phyloP scores from a whole-genome alignment of 1,140 invertebrate genomes.

The Drosophila pruinosa region DNA sequence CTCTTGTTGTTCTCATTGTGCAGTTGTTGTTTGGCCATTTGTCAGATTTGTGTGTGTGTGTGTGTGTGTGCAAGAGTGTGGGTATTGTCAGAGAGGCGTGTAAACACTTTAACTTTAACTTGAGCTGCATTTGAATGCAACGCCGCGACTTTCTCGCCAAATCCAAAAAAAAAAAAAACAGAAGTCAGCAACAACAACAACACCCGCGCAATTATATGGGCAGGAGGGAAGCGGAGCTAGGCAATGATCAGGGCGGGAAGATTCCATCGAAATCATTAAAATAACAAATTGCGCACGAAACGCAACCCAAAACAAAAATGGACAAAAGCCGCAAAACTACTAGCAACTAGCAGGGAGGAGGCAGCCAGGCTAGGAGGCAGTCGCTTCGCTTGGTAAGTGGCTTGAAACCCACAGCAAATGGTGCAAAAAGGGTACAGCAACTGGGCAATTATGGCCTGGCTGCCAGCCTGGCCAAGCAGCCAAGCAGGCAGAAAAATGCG shows the following conservation, averaged over 20 bases:
- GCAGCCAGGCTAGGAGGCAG: conserved; percentile 9
- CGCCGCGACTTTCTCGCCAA: conserved; percentile 40
- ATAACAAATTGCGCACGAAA: conserved; percentile 80
- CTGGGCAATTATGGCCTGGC: conserved; percentile 40
- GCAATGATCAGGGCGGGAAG: conserved; percentile 20
- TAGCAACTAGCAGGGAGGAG: conserved; percentile 7
- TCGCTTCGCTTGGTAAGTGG: conserved; percentile 22
- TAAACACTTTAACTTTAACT: conserved; percentile 48
- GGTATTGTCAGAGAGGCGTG: conserved; percentile 42
- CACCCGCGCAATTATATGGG: conserved; percentile 31
- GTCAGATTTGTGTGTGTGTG: conserved; percentile 48
- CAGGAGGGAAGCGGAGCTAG: neutral
- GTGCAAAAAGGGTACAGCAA: conserved; percentile 70
- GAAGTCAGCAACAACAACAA: conserved; percentile 33
- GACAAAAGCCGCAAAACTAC: conserved; percentile 39
- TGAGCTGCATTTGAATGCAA: conserved; percentile 43
- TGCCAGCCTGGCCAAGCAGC: neutral
- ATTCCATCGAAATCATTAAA: conserved; percentile 81
- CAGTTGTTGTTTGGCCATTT: conserved; percentile 57
- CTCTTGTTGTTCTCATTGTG: conserved; percentile 37
- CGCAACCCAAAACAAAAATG: conserved; percentile 57
- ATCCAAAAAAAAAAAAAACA: conserved; percentile 15
- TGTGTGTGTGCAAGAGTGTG: conserved; percentile 9
- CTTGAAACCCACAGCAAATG: conserved; percentile 59
- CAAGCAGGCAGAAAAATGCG: conserved; percentile 28